These are phyloP conservation scores for Elgonia sp. DNA, from an alignment of 2,888 invertebrate genomes.

Conservation along the genomic window DNA sequence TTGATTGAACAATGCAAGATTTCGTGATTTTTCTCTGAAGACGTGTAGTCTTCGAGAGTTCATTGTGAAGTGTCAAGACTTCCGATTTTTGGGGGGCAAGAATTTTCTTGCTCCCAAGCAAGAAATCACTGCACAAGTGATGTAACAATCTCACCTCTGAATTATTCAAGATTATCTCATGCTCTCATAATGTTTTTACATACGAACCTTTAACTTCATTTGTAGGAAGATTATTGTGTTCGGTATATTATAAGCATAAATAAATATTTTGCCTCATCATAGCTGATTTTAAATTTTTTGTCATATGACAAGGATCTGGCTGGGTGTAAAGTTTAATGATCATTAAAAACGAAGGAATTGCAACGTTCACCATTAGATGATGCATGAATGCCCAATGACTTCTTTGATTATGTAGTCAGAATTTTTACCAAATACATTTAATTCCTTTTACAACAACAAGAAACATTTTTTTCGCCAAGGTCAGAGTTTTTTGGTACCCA, in stretches of 20 bases:
- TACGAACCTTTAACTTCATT: conserved; percentile 16
- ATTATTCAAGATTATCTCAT: conserved; percentile 30
- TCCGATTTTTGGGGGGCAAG: no score
- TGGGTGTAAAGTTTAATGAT: not conserved
- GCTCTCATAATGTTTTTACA: conserved; percentile 43
- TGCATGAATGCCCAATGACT: conserved; percentile 26
- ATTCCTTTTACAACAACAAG: conserved; percentile 22
- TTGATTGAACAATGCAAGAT: no score
- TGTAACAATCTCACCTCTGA: conserved; percentile 48
- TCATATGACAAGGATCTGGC: conserved; percentile 46
- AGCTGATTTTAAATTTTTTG: conserved; percentile 43
- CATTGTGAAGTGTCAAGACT: no score
- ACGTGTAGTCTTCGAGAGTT: no score
- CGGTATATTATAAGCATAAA: conserved; percentile 10
- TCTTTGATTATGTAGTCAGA: not conserved
- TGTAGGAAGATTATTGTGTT: conserved; percentile 27
- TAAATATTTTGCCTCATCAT: conserved; percentile 42
- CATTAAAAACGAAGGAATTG: no score
- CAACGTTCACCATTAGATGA: not conserved
- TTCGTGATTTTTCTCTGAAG: no score
- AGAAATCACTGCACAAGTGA: conserved; percentile 43
- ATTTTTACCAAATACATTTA: conserved; percentile 31
- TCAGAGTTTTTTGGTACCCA: not conserved
- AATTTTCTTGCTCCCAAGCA: no score
- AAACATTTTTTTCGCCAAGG: conserved; percentile 13